Evolutionary conservation across 2,113 vertebrate genomes (phyloP).

Genomic region (Colinus virginianus): DNA sequence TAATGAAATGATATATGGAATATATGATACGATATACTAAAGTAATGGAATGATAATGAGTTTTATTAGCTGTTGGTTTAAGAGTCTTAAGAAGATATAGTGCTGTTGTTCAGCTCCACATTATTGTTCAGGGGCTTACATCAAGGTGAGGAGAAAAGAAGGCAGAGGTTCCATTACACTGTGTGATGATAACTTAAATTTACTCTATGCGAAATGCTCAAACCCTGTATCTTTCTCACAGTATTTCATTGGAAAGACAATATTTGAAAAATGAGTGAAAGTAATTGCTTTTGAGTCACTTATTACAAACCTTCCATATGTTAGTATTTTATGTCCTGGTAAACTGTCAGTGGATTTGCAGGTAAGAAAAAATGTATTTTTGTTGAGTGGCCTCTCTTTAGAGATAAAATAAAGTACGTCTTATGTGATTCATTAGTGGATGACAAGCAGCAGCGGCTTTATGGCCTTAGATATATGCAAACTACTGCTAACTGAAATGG

Average conservation of each 20-base stretch:
- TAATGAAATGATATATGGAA: too few species aligned
- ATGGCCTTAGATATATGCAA: background rate
- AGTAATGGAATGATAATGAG: background rate
- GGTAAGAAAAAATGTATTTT: conserved; percentile 14
- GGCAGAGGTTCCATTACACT: background rate
- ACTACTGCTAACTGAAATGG: background rate
- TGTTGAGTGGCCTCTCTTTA: conserved; percentile 13
- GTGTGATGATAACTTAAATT: background rate
- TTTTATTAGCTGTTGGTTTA: conserved; percentile 54
- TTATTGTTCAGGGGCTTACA: conserved; percentile 14
- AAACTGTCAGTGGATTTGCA: conserved; percentile 24
- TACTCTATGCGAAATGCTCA: background rate
- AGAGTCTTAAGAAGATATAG: background rate
- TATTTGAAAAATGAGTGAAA: background rate
- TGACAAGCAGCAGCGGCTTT: conserved; percentile 6
- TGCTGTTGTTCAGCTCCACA: background rate
- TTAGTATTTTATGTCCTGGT: background rate
- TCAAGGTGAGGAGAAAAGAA: background rate
- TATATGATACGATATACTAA: too few species aligned
- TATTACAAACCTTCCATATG: background rate
- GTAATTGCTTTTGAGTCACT: background rate
- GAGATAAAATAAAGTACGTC: background rate
- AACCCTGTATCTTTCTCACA: background rate
- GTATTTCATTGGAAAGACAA: background rate
- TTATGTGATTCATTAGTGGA: background rate